phyloP scores from a whole-genome alignment of 2,797 vertebrate genomes.

The Sebastes steindachneri region DNA sequence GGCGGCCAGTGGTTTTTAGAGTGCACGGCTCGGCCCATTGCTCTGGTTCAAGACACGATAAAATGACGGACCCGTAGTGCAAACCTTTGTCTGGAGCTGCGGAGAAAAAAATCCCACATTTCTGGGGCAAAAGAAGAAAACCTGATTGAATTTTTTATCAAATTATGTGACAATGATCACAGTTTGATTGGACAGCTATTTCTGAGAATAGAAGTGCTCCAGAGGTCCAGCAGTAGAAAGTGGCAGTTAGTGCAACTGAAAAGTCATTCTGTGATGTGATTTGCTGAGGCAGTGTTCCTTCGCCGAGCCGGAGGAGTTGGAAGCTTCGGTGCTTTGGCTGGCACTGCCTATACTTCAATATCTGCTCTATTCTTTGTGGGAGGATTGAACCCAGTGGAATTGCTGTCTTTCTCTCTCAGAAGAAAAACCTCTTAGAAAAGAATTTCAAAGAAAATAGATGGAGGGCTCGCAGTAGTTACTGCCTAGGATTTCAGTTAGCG shows the following conservation, averaged over 20 bases:
- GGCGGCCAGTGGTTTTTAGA: conserved; percentile 45
- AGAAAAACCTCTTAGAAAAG: conserved; percentile 67
- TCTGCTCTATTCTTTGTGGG: conserved; percentile 77
- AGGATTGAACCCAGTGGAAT: conserved; percentile 79
- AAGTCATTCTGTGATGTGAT: conserved; percentile 78
- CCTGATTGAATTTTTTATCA: conserved; percentile 71
- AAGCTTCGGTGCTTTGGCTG: conserved; percentile 71
- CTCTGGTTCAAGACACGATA: conserved; percentile 47
- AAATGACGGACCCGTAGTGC: conserved; percentile 21
- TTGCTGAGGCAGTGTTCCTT: conserved; percentile 79
- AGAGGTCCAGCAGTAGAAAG: conserved; percentile 66
- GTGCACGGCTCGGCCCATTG: conserved; percentile 43
- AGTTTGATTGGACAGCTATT: conserved; percentile 69
- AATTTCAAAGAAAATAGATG: conserved; percentile 75
- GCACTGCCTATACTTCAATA: conserved; percentile 77
- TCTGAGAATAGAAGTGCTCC: conserved; percentile 60
- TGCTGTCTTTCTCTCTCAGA: conserved; percentile 73
- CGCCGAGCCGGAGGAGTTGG: conserved; percentile 68
- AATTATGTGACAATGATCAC: conserved; percentile 63
- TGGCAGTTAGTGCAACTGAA: conserved; percentile 64
- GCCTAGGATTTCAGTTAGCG: conserved; percentile 51
- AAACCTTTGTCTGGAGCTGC: conserved; percentile 19
- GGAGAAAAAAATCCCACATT: conserved; percentile 23
- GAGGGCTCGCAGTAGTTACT: conserved; percentile 60
- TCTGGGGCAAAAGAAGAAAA: conserved; percentile 44